Evolutionary conservation across 1,140 invertebrate species (phyloP).

Genomic region (Sminthurinus signatus): DNA sequence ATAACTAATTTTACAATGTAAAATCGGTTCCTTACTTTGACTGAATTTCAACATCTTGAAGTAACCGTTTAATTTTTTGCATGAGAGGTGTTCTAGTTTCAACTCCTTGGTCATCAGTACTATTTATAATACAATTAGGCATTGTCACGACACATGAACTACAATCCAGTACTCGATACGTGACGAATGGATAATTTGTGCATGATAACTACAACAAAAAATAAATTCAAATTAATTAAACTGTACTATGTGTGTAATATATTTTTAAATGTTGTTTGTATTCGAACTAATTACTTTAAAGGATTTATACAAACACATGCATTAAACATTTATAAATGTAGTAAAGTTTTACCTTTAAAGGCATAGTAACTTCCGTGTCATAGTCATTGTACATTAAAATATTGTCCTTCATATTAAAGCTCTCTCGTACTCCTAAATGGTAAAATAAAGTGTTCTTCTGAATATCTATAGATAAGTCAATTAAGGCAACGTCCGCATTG

Average conservation of each 20-base stretch:
- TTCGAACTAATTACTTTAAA: no score
- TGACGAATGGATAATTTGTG: slow-evolving; percentile 77
- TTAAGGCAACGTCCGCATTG: slow-evolving; percentile 94
- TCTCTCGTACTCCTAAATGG: slow-evolving; percentile 94
- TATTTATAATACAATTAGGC: slow-evolving; percentile 55
- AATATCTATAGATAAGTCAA: slow-evolving; percentile 83
- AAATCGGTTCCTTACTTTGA: slow-evolving; percentile 67
- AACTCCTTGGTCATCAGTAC: slow-evolving; percentile 53
- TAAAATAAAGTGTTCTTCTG: slow-evolving; percentile 89
- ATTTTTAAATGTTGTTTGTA: no score
- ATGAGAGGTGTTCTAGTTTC: slow-evolving; percentile 62
- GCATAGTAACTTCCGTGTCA: slow-evolving; percentile 74
- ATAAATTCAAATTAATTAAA: no score
- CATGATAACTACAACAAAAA: slow-evolving; percentile 76
- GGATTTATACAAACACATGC: background rate
- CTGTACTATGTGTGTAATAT: no score
- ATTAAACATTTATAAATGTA: background rate
- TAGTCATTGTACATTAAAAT: slow-evolving; percentile 88
- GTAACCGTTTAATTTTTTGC: slow-evolving; percentile 66
- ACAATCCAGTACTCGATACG: slow-evolving; percentile 71
- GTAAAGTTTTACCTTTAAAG: slow-evolving; percentile 68
- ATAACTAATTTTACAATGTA: background rate
- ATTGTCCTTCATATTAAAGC: slow-evolving; percentile 98
- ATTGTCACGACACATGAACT: slow-evolving; percentile 66
- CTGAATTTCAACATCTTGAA: slow-evolving; percentile 91